phyloP scores from a whole-genome alignment of 2,888 invertebrate genomes.

The Halictus quadricinctus region DNA sequence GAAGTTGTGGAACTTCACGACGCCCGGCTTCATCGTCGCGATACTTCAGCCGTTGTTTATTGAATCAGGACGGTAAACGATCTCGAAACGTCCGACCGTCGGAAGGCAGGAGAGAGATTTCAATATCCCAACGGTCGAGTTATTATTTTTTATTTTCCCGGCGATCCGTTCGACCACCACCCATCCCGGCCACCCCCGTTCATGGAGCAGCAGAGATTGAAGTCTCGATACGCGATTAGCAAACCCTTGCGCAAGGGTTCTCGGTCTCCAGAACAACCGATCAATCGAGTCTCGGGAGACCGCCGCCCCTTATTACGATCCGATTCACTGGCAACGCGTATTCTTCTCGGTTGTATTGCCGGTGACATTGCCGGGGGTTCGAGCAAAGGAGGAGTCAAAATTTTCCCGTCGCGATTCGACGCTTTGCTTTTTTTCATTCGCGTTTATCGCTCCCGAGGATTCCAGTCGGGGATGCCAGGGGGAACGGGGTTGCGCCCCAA shows the following conservation, averaged over 20 bases:
- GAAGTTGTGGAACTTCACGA: conserved; percentile 14
- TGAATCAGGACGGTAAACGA: neutral
- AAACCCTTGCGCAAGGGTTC: conserved; percentile 58
- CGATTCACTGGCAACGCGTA: conserved; percentile 47
- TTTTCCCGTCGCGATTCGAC: conserved; percentile 40
- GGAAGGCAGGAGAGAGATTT: conserved; percentile 6
- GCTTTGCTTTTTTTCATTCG: conserved; percentile 27
- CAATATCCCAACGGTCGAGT: conserved; percentile 22
- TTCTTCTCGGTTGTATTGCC: conserved; percentile 47
- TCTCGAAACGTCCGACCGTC: conserved; percentile 20
- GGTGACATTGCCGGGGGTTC: conserved; percentile 26
- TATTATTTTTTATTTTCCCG: conserved; percentile 35
- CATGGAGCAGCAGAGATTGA: conserved; percentile 46
- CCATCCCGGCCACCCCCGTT: conserved; percentile 22
- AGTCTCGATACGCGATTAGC: conserved; percentile 59
- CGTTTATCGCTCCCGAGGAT: conserved; percentile 36
- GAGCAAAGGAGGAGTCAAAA: conserved; percentile 17
- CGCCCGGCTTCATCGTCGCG: neutral
- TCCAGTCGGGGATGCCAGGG: neutral
- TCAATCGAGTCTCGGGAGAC: conserved; percentile 64
- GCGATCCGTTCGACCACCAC: conserved; percentile 34
- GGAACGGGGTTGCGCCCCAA: conserved; percentile 15
- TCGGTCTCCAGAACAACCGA: conserved; percentile 59
- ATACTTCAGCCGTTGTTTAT: neutral
- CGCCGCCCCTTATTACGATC: conserved; percentile 49